A percentile compares a stretch with the other conserved stretches of the same genome.
phyloP scores from a whole-genome alignment of 1,140 invertebrate genomes.

The Latrodectus geometricus region DNA sequence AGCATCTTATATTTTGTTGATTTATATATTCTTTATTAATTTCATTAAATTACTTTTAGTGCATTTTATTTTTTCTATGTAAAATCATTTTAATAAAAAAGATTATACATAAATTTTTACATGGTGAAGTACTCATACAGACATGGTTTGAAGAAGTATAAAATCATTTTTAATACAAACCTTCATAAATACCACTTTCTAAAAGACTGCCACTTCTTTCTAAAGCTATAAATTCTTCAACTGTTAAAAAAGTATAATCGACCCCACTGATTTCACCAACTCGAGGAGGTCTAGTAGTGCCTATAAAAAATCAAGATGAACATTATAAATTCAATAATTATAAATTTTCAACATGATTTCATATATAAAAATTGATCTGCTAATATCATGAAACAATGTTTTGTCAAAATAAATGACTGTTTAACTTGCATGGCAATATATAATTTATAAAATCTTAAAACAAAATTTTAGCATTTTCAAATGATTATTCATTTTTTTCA shows the following conservation, averaged over 20 bases:
- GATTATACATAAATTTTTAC: not conserved
- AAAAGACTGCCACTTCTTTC: slow-evolving; percentile 76
- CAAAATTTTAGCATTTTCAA: too few species aligned
- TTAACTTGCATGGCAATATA: too few species aligned
- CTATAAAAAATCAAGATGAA: slow-evolving; percentile 64
- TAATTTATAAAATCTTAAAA: too few species aligned
- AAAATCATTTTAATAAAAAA: not conserved
- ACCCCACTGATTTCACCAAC: slow-evolving; percentile 77
- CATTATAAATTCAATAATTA: too few species aligned
- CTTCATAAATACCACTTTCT: slow-evolving; percentile 78
- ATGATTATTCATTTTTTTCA: too few species aligned
- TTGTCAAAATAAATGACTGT: too few species aligned
- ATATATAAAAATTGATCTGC: too few species aligned
- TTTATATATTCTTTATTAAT: too few species aligned
- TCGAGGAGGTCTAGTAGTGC: slow-evolving; percentile 75
- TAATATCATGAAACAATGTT: too few species aligned
- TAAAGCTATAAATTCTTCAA: slow-evolving; percentile 75
- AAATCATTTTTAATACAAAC: slow-evolving; percentile 66
- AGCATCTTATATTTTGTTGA: too few species aligned
- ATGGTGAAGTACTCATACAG: not conserved
- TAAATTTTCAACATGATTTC: too few species aligned
- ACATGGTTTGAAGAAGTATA: not conserved
- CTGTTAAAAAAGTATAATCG: slow-evolving; percentile 76
- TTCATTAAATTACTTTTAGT: too few species aligned
- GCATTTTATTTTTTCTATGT: not conserved